Evolutionary conservation across 2,113 vertebrate genomes (phyloP).

Genomic region (Pandion haliaetus): DNA sequence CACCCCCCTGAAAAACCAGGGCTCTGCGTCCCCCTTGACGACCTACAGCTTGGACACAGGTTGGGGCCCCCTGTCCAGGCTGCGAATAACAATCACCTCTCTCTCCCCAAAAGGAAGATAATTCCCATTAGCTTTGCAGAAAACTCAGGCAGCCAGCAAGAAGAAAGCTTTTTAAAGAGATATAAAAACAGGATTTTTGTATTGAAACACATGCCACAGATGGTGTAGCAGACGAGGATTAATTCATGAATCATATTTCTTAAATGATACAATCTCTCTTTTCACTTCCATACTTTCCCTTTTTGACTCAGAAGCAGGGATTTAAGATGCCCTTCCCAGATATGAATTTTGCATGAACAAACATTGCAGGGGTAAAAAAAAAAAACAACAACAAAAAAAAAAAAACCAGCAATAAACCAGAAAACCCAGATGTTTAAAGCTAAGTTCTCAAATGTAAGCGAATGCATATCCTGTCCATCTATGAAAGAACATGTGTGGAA

Average conservation of each 20-base stretch:
- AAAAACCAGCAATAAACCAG: neutral
- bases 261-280: constrained; percentile 58
- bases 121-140: neutral
- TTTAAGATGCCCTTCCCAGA: constrained; percentile 55
- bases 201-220: constrained; percentile 61
- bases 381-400: neutral
- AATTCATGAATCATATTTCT: constrained; percentile 68
- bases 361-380: neutral
- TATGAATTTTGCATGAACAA: constrained; percentile 59
- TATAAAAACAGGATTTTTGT: constrained; percentile 40
- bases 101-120: neutral
- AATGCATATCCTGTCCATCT: neutral
- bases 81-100: neutral
- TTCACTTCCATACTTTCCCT: constrained; percentile 58
- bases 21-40: neutral
- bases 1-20: neutral
- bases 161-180: constrained; percentile 50
- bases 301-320: constrained; percentile 57
- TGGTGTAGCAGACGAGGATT: constrained; percentile 68
- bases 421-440: constrained; percentile 15
- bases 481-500: neutral
- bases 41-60: neutral
- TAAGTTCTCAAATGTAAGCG: neutral
- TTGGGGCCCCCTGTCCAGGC: neutral
- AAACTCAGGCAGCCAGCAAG: constrained; percentile 1